Percentiles rank a stretch among this genome's conserved stretches.
Conservation (phyloP, 2,797 vertebrate genomes). For the Cercopithecus neglectus region DNA sequence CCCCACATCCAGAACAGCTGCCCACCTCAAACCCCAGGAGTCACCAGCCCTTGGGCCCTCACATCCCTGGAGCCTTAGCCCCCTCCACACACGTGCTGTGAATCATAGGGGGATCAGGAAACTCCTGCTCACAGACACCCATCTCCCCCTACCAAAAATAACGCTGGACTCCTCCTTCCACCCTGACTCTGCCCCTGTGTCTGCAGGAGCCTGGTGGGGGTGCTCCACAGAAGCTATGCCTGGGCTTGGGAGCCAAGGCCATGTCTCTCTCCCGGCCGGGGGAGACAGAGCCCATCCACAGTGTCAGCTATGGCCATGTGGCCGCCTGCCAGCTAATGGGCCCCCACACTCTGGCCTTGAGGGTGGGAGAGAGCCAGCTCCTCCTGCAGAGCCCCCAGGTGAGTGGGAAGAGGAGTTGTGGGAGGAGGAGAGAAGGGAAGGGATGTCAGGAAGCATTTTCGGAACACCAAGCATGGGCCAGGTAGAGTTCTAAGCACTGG, state of each 20-base stretch:
- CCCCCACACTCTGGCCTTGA: slow-evolving; percentile 92
- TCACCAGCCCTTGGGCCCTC: not conserved
- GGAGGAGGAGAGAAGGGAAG: not conserved
- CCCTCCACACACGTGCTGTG: not conserved
- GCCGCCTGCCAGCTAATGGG: slow-evolving; percentile 92
- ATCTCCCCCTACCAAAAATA: not conserved
- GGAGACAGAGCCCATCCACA: slow-evolving; percentile 92
- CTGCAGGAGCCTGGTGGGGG: slow-evolving; percentile 89
- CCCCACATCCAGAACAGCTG: not conserved
- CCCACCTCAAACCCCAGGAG: not conserved
- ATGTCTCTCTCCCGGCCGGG: slow-evolving; percentile 93
- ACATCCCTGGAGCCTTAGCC: not conserved
- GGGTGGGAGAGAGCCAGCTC: slow-evolving; percentile 91
- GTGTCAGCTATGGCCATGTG: slow-evolving; percentile 92
- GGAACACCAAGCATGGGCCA: not conserved
- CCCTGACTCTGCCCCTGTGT: not conserved
- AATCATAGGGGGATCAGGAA: not conserved
- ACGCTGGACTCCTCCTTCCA: not conserved
- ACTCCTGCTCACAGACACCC: not conserved
- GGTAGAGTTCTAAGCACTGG: not conserved
- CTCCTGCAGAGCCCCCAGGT: slow-evolving; percentile 95
- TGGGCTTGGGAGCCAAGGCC: slow-evolving; percentile 91
- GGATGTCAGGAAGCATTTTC: not conserved
- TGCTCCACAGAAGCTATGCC: slow-evolving; percentile 91
- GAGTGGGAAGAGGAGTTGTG: not conserved